These are phyloP conservation scores for Actias luna DNA, from an alignment of 2,888 invertebrate genomes.

Conservation along the genomic window DNA sequence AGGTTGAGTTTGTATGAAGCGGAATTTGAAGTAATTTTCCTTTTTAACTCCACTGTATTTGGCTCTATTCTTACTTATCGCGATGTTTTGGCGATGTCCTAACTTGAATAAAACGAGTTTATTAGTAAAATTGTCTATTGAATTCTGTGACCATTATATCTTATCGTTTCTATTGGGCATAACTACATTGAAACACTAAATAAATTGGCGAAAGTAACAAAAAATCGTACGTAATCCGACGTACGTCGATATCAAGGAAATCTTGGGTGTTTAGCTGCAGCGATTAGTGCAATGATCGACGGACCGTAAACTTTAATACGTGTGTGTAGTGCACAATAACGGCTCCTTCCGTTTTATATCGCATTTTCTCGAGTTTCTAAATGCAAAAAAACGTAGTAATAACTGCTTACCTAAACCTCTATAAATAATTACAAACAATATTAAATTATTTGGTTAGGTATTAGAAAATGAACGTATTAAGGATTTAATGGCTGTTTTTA, in stretches of 20 bases:
- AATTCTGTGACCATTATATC: background rate
- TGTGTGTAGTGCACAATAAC: slow-evolving; percentile 41
- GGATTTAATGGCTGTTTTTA: background rate
- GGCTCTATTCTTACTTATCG: no score
- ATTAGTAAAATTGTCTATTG: background rate
- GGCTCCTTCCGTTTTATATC: slow-evolving; percentile 47
- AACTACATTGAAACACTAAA: background rate
- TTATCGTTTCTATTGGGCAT: background rate
- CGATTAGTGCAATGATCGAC: slow-evolving; percentile 49
- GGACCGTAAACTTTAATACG: slow-evolving; percentile 52
- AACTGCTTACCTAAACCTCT: background rate
- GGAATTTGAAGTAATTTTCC: no score
- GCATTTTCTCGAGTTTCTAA: slow-evolving; percentile 31
- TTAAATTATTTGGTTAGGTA: background rate
- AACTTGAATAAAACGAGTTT: background rate
- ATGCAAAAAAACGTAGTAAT: slow-evolving; percentile 15
- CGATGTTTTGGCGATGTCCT: background rate
- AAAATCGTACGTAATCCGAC: slow-evolving; percentile 7
- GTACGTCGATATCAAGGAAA: background rate
- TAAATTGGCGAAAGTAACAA: background rate
- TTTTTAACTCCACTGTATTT: no score
- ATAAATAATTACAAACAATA: background rate
- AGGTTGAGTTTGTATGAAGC: no score
- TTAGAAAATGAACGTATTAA: background rate
- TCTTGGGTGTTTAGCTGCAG: slow-evolving; percentile 18